Base-by-base conservation (phyloP, 2,888 invertebrate genomes). In the Microctonus brassicae region DNA sequence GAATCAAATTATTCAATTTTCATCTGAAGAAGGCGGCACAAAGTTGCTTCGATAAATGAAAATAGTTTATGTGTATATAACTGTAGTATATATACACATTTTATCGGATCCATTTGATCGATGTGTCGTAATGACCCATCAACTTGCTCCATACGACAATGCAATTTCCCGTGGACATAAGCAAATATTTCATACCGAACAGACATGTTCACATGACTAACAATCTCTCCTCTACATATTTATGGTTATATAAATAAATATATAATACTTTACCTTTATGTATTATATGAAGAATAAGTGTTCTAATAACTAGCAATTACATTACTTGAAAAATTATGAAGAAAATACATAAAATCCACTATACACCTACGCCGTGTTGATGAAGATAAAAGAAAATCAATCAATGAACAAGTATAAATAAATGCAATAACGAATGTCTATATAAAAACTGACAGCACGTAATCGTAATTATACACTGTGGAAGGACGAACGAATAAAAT, bases 91-190 rank as follows among this genome's bases (percentile, higher is more conserved):
- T 29, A 29, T 47, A 47, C 26, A 1, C 29, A 66, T 20, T 62
- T 61, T 29, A 24, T 36, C 36, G 39, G 53, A 29, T 55, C 53
- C 55, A 60, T 66, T 53, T 36, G 55, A 61, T 62, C 66, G 55
- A 67, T 66, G 65, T 57, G 57, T 36, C 58, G 34, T 65, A 36
- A 39, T 60, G 42, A 65, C 60, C 64, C n/a, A 58, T 70, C 60
- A 26, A 34, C 58, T 42, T 33, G 57, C 53, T 65, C 64, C 36
- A 64, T 42, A 53, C 24, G 57, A 60, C 61, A 66, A 66, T 65
- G 64, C 64, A 61, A 66, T 66, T 71, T 71, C 22, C 61, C 66
- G 34, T 34, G 52, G 70, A 60, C 24, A 36, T 52, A 36, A 53
- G 29, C 42, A 20, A 55, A 53, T 65, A 29, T 39, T 55, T 17